Evolutionary conservation across 2,888 invertebrate species (phyloP).

Genomic region (Cartodere bifasciata): DNA sequence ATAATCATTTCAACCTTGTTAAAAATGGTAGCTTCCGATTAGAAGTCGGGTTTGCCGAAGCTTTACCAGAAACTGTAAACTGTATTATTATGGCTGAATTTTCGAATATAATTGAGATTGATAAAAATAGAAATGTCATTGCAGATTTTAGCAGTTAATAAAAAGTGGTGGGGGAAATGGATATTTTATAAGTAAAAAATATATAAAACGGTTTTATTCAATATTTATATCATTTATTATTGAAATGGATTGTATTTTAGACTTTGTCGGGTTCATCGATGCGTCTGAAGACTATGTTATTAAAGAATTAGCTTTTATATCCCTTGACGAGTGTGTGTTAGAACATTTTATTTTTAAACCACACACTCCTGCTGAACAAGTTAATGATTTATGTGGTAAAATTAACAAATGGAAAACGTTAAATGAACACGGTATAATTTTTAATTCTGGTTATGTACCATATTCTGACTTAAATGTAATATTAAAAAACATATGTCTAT

Average conservation of each 20-base stretch:
- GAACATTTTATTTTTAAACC: background rate
- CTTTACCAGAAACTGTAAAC: background rate
- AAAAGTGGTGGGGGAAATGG: too few relatives aligned
- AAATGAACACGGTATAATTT: too few relatives aligned
- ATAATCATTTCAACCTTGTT: background rate
- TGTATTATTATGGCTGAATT: constrained; percentile 1
- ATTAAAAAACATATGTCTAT: too few relatives aligned
- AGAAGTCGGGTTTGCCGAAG: background rate
- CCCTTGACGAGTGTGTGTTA: background rate
- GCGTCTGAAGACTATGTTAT: background rate
- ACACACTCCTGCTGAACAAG: background rate
- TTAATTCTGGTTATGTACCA: too few relatives aligned
- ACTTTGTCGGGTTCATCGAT: background rate
- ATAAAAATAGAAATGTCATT: constrained; percentile 1
- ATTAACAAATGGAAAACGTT: too few relatives aligned
- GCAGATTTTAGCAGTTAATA: background rate
- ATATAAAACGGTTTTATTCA: too few relatives aligned
- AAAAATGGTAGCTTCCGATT: background rate
- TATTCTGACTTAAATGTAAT: too few relatives aligned
- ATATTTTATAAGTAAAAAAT: too few relatives aligned
- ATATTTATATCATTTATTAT: too few relatives aligned
- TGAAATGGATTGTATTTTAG: background rate
- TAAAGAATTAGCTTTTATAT: background rate
- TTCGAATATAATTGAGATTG: background rate
- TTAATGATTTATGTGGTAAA: too few relatives aligned